Base-by-base conservation (phyloP, 2,888 invertebrate species). In the Achlya flavicornis region DNA sequence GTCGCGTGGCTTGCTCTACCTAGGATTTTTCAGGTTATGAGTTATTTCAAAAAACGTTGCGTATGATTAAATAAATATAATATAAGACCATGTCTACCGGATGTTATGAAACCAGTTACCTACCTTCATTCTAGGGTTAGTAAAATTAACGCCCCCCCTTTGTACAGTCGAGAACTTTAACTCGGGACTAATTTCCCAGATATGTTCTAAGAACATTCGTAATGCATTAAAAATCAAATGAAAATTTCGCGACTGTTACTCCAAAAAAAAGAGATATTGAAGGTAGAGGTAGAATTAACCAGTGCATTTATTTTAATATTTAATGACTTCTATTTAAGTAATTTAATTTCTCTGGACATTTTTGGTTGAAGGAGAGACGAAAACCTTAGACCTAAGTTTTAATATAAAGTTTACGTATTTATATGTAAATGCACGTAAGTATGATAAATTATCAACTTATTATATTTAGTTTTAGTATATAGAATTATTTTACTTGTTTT, bases 371-470 rank as follows among this genome's bases (percentile, higher is more conserved):
- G 53, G 7, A 16, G 19, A 53, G 16, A 7, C 6, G 38, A 38
- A 53, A 65, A 67, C 2, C 26, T 26, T 26, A 26, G 26, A 26
- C 1, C 1, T 26, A 26, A 64, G 72, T 64, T 67, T 46, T 60
- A 66, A 67, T 70, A 61, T 65, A 65, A 71, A 74, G 71, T 79
- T 80, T 81, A 83, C 80, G 75, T 80, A n/a, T 70, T 79, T 46
- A 72, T 41, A 79, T 76, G 78, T 85, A 83, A 87, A 81, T 80
- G 61, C 65, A 81, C 79, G 61, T 65, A 76, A 75, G 88, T 90
- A 89, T 87, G 89, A 90, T 90, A 86, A 86, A 86, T 86, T 86
- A 86, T 86, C 86, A 86, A 74, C 66, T n/a, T 41, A 12, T 64
- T 70, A 65, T 10, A 53, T 61, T 33, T 61, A 48, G 41, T n/a